Base-by-base conservation (phyloP, 2,888 invertebrate genomes). In the Stenoptilia bipunctidactyla region DNA sequence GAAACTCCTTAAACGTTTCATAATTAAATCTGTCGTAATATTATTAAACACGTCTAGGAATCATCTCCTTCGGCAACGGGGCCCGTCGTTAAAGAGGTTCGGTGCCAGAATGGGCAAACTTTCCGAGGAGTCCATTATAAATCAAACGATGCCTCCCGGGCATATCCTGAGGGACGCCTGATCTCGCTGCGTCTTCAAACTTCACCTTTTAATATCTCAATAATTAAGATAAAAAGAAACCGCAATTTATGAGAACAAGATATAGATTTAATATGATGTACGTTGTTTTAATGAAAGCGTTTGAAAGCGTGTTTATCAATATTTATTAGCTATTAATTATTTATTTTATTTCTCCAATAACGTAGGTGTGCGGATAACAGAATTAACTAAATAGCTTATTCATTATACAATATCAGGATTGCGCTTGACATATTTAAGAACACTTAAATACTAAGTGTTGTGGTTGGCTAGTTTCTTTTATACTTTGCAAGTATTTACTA, bases 151-250 rank as follows among this genome's bases (percentile, higher is more conserved):
- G 82, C 80, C 82, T 79, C 61, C 68, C 59, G 72, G 82, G 73
- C 80, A 79, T 77, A 69, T 82, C 83, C 74, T 76, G 73, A 77
- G 82, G 82, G 82, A 77, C 73, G 70, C 59, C 61, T 74, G 66
- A 75, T 73, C 72, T 75, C 75, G 55, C 61, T 61, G 70, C 56
- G 13, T 13, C 71, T 62, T 66, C 62, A 59, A 76, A 77, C 69
- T 76, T 75, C 70, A 76, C 76, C 77, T 77, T 80, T 76, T 75
- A 80, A 82, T 79, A 73, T 68, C 77, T 72, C 74, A 75, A 80
- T 79, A 82, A 82, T 83, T 83, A 83, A 82, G 82, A 83, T 83
- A 82, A 83, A 83, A 82, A 82, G 77, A 80, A 73, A 71, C 72
- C 73, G 65, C 75, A 79, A 82, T 82, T 82, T 76, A 82, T 82